Conservation (phyloP, 2,797 vertebrate genomes). For the Champsocephalus esox region DNA sequence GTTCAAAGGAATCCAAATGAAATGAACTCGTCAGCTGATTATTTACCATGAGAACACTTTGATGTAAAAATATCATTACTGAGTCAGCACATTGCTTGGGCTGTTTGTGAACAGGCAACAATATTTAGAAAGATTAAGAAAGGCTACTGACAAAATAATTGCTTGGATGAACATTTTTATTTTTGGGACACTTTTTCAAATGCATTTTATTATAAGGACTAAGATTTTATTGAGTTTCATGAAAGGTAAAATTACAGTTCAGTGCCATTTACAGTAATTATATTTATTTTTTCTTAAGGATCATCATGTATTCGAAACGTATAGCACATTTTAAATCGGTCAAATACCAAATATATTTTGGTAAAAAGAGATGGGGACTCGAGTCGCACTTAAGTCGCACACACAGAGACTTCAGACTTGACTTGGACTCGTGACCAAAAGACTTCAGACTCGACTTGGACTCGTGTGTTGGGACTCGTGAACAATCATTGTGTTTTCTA, state of each 20-base stretch:
- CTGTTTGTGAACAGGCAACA: conserved; percentile 27
- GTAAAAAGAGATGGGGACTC: no score
- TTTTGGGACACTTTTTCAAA: conserved; percentile 9
- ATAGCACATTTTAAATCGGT: background rate
- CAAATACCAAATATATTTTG: background rate
- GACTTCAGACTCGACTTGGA: no score
- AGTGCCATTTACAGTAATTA: conserved; percentile 13
- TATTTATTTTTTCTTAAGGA: conserved; percentile 11
- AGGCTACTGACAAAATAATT: conserved; percentile 23
- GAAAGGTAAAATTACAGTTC: conserved; percentile 9
- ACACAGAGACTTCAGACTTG: no score
- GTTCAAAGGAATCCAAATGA: conserved; percentile 45
- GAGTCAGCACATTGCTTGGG: conserved; percentile 47
- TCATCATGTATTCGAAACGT: conserved; percentile 44
- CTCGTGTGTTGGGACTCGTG: no score
- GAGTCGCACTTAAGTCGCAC: no score
- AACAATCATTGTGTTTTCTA: no score
- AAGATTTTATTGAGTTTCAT: conserved; percentile 27
- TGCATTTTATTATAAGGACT: conserved; percentile 34
- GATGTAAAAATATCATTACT: conserved; percentile 46
- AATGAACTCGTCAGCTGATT: conserved; percentile 35
- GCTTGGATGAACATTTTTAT: conserved; percentile 41
- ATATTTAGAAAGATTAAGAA: conserved; percentile 5
- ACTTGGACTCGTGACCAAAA: no score
- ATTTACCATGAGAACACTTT: conserved; percentile 44